Evolutionary conservation across 2,888 invertebrate genomes (phyloP), one percentile per base, ranked within the genome.

Genomic region (Hydraecia micacea): DNA sequence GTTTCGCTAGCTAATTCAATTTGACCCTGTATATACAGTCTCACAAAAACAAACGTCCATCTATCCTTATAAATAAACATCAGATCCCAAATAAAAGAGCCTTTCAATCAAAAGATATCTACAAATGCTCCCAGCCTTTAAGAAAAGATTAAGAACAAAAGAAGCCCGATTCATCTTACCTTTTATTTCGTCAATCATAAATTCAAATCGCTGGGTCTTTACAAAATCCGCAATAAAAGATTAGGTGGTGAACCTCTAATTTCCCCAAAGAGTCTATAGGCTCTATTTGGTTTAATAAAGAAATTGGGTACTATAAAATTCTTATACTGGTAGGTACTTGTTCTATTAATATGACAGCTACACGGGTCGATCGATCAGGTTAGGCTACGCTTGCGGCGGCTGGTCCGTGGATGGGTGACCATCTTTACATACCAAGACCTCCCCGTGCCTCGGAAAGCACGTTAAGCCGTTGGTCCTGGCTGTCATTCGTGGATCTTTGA

Each of bases 121-220:
- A 62, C 46, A 25, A 72, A 52, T 72, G 9, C 36, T 28, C 39
- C 46, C 25, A 7, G 25, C 13, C 28, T 75, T 28, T 60, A 68
- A 52, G 36, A 46, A 75, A 72, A 49, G 68, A 81, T 85, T 70
- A 75, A 39, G 68, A 75, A 73, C 62, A 84, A 84, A 82, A 66
- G 67, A 39, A 65, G 60, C 9, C n/a, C 72, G 75, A 85, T 75
- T 83, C 75, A 75, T 80, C 71, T 36, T 81, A 73, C 72, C 81
- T 85, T 84, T 81, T 75, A 81, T 83, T 80, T 85, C 36, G 46
- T 36, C 85, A 85, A 83, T 83, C 85, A 83, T 73, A 81, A 81
- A 85, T 85, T 80, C 81, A 83, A 75, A 83, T 80, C 32, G 25
- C 25, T 21, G 71, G 28, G 49, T 72, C 85, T 63, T 72, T 52